A percentile compares a stretch with the other conserved stretches of the same genome.
Evolutionary conservation across 2,797 vertebrate species (phyloP).

Genomic region (Danio albolineatus): DNA sequence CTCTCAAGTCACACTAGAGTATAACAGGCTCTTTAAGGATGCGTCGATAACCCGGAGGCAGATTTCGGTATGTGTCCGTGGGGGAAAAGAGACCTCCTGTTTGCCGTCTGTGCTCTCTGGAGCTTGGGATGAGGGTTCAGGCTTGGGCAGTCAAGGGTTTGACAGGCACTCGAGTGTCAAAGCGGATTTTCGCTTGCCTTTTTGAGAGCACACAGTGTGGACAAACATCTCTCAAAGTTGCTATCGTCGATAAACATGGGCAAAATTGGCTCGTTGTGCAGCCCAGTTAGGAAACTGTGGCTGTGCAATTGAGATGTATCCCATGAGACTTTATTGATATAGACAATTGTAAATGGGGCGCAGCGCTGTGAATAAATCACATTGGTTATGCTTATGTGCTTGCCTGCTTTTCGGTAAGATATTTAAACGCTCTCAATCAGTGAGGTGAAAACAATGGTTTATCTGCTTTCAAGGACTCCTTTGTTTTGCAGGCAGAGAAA

Average conservation of each 20-base stretch:
- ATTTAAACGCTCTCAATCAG: conserved; percentile 15
- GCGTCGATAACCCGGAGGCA: conserved; percentile 33
- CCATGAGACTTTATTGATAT: conserved; percentile 41
- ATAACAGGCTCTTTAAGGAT: conserved; percentile 46
- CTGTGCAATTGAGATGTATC: conserved; percentile 37
- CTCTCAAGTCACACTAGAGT: conserved; percentile 45
- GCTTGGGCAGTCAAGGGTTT: conserved; percentile 28
- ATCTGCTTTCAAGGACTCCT: background rate
- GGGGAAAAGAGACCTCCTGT: conserved; percentile 12
- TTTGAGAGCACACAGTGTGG: conserved; percentile 1
- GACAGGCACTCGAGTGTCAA: background rate
- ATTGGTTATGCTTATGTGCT: conserved; percentile 28
- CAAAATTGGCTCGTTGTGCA: background rate
- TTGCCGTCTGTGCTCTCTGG: background rate
- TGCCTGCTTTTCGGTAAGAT: background rate
- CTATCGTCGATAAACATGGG: background rate
- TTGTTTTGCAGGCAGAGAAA: background rate
- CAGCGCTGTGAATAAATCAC: conserved; percentile 16
- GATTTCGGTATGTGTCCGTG: conserved; percentile 26
- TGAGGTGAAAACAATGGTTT: background rate
- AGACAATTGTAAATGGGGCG: conserved; percentile 39
- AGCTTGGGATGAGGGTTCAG: conserved; percentile 18
- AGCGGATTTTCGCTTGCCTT: background rate
- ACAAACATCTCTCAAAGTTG: background rate
- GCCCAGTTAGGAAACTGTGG: background rate